Evolutionary conservation across 1,140 invertebrate species (phyloP).

Genomic region (Diachasma alloeum): DNA sequence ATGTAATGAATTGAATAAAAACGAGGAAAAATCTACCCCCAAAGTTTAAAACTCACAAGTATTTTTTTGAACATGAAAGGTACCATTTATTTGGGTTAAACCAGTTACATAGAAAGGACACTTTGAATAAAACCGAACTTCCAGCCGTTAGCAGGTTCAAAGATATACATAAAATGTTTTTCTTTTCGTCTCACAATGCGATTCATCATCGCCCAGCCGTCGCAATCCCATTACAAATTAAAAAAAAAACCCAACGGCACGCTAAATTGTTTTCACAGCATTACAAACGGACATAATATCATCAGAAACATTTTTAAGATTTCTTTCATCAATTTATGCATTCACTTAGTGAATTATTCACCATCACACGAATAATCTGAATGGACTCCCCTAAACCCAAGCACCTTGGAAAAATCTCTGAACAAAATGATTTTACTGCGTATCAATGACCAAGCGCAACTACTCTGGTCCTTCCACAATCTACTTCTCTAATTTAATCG

Average conservation of each 20-base stretch:
- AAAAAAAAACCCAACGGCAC: slow-evolving; percentile 10
- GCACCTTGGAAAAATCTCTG: slow-evolving; percentile 1
- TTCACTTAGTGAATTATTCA: not conserved
- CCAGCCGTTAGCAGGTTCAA: slow-evolving; percentile 15
- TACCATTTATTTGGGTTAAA: slow-evolving; percentile 25
- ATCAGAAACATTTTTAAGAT: not conserved
- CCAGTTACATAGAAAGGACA: slow-evolving; percentile 29
- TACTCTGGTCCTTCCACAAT: not conserved
- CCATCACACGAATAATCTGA: slow-evolving; percentile 3
- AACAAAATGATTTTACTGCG: not conserved
- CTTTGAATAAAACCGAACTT: slow-evolving; percentile 27
- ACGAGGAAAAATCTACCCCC: not conserved
- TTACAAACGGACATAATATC: slow-evolving; percentile 14
- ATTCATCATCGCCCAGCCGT: not conserved
- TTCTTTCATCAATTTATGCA: not conserved
- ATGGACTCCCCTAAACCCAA: not conserved
- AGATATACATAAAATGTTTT: slow-evolving; percentile 21
- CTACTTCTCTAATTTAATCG: not conserved
- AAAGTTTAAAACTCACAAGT: not conserved
- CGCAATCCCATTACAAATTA: not conserved
- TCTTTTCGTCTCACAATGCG: not conserved
- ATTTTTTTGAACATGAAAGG: slow-evolving; percentile 26
- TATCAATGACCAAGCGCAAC: slow-evolving; percentile 3
- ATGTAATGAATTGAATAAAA: not conserved
- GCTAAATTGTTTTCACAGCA: slow-evolving; percentile 5